Conservation (phyloP, 2,113 vertebrate species). For the Cyanoderma ruficeps region DNA sequence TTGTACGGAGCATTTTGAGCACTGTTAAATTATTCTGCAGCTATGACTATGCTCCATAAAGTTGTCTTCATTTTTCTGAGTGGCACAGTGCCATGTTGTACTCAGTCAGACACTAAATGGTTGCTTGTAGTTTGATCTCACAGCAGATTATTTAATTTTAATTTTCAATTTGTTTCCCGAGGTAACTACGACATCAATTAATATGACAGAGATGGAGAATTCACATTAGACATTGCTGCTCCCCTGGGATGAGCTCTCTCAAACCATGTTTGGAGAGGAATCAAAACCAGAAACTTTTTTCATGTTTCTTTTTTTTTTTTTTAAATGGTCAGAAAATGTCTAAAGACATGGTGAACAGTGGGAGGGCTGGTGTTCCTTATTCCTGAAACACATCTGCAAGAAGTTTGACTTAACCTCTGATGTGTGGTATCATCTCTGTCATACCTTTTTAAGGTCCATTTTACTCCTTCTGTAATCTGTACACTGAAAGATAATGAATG, state of each 20-base stretch:
- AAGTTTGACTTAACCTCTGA: not conserved
- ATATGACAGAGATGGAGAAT: not conserved
- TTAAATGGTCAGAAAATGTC: not conserved
- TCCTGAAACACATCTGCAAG: not conserved
- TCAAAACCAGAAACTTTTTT: not conserved
- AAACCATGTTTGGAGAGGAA: not conserved
- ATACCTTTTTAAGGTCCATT: not conserved
- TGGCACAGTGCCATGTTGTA: not conserved
- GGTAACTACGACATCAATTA: slow-evolving; percentile 26
- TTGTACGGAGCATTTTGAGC: slow-evolving; percentile 12
- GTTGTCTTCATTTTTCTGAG: not conserved
- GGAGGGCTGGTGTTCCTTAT: not conserved
- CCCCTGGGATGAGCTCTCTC: not conserved
- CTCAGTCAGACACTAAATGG: not conserved
- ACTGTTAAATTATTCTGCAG: not conserved
- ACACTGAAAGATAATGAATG: not conserved
- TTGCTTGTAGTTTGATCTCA: not conserved
- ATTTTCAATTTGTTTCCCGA: slow-evolving; percentile 39
- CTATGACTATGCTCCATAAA: not conserved
- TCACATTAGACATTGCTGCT: not conserved
- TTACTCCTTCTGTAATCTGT: not conserved
- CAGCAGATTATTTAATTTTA: slow-evolving; percentile 18
- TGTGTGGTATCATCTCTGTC: not conserved
- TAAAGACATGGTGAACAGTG: not conserved
- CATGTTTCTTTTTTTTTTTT: not conserved